Evolutionary conservation across 2,888 invertebrate species (phyloP).

Genomic region (Homarus gammarus): DNA sequence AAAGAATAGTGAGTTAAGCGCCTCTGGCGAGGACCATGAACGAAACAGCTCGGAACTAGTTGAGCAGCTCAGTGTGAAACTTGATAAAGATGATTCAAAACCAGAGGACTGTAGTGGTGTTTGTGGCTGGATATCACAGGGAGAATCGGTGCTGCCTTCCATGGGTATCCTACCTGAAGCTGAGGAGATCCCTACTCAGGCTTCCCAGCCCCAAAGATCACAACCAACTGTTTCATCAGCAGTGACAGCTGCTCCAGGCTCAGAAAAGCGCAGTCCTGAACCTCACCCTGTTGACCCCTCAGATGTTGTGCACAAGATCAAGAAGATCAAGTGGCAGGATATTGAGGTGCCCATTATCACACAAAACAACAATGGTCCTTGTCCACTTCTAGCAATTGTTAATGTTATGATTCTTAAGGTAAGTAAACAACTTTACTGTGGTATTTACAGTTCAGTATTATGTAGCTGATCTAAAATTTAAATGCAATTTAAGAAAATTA

Average conservation of each 20-base stretch:
- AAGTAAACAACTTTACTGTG: conserved; percentile 48
- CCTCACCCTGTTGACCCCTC: conserved; percentile 53
- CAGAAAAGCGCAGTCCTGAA: conserved; percentile 46
- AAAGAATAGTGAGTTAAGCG: conserved; percentile 15
- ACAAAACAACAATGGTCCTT: conserved; percentile 83
- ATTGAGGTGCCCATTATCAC: conserved; percentile 81
- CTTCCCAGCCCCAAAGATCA: conserved; percentile 30
- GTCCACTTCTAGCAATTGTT: conserved; percentile 82
- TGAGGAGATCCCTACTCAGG: conserved; percentile 37
- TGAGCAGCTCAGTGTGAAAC: background rate
- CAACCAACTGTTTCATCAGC: conserved; percentile 9
- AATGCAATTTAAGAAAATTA: too few relatives aligned
- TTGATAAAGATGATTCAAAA: conserved; percentile 20
- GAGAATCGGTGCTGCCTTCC: conserved; percentile 65
- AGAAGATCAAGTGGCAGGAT: conserved; percentile 80
- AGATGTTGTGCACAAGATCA: conserved; percentile 80
- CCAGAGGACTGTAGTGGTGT: conserved; percentile 47
- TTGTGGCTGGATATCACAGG: conserved; percentile 42
- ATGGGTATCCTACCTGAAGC: conserved; percentile 63
- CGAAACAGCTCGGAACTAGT: conserved; percentile 21
- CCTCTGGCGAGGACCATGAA: conserved; percentile 8
- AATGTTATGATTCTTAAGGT: conserved; percentile 82
- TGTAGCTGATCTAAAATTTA: too few relatives aligned
- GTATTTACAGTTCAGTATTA: background rate
- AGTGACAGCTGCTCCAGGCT: background rate